Evolutionary conservation across 2,797 vertebrate genomes (phyloP), one percentile per base, ranked within the genome.

Genomic region (Rhinella marina): DNA sequence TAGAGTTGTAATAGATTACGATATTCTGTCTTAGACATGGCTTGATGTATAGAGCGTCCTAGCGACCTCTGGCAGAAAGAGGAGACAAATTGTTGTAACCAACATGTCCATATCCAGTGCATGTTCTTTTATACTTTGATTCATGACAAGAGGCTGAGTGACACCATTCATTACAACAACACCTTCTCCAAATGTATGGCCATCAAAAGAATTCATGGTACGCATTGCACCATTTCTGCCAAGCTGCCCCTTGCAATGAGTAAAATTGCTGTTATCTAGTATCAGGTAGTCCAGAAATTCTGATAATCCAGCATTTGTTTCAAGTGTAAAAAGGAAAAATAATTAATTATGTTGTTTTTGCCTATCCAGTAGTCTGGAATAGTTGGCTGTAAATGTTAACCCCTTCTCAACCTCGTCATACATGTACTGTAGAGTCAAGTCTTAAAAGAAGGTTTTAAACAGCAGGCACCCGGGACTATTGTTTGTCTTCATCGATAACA

Each of bases 41-140:
- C 41, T 85, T 85, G 83, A 85, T 85, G 57, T 61, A 85, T 85
- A 11, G 83, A 62, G 72, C 59, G 64, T 76, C 70, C 7, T 62
- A 50, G 57, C 13, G 29, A 85, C 41, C 83, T 50, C 57, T 85
- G 72, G 17, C 73, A 64, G 56, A 23, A 62, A 59, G 70, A 25
- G 61, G 16, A 77, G 75, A 79, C 78, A 78, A 77, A 86, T 54
- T 62, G 73, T 32, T 79, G 66, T 27, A 86, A 52, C 75, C 84
- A 78, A 68, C 75, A 57, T 52, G 57, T 50, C 29, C 9, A 85
- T 48, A 62, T 76, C 25, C 32, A 50, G 56, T 23, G n/a, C n/a
- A 64, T 32, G 73, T 85, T 77, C 57, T 25, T 61, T 32, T 61
- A 29, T 25, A 25, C 9, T 57, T 79, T 86, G 75, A 86, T 70